Conservation (phyloP, 2,113 vertebrate species). For the Oenanthe melanoleuca region DNA sequence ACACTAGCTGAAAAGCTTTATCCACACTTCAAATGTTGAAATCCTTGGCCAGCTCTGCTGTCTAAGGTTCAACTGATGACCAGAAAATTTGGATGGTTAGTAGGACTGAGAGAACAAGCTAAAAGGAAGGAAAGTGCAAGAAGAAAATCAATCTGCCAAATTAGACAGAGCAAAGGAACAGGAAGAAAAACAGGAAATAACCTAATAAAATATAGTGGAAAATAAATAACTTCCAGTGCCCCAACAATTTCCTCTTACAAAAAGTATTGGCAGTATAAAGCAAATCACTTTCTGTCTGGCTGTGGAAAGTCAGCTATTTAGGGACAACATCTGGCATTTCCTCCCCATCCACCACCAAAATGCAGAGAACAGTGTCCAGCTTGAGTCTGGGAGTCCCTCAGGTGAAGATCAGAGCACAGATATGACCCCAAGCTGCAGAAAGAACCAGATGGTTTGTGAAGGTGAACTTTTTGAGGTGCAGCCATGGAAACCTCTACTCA, state of each 20-base stretch:
- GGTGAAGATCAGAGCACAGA: not conserved
- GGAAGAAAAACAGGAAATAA: slow-evolving; percentile 71
- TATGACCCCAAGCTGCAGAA: not conserved
- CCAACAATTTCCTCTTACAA: slow-evolving; percentile 63
- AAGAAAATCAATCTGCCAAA: slow-evolving; percentile 66
- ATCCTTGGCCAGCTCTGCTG: not conserved
- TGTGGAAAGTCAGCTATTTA: slow-evolving; percentile 10
- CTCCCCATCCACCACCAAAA: not conserved
- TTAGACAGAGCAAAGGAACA: slow-evolving; percentile 63
- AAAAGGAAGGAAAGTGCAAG: slow-evolving; percentile 41
- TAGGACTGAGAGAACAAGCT: not conserved
- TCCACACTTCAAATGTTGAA: not conserved
- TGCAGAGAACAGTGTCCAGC: not conserved
- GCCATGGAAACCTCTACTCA: not conserved
- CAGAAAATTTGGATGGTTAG: not conserved
- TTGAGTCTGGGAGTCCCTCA: not conserved
- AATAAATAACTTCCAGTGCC: slow-evolving; percentile 67
- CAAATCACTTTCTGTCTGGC: slow-evolving; percentile 31
- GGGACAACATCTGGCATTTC: not conserved
- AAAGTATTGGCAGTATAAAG: slow-evolving; percentile 35
- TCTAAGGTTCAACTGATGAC: not conserved
- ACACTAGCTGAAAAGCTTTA: not conserved
- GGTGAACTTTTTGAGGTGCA: not conserved
- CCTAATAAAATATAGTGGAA: slow-evolving; percentile 62
- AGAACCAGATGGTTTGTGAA: not conserved